These are phyloP conservation scores for Etheostoma perlongum DNA, from an alignment of 2,797 vertebrate genomes.

Conservation along the genomic window DNA sequence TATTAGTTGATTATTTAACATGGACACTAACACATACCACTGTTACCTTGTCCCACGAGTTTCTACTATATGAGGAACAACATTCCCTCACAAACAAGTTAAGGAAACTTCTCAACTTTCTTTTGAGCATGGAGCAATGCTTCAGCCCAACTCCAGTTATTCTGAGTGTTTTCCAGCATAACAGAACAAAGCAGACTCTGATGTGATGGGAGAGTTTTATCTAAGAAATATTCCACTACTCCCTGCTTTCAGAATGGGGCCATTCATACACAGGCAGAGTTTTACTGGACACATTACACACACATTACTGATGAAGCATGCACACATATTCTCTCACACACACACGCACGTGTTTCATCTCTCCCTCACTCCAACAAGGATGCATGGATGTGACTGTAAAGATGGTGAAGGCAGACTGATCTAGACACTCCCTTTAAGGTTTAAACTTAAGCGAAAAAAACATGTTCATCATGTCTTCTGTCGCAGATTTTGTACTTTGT, in stretches of 20 bases:
- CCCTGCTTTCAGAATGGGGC: slow-evolving; percentile 40
- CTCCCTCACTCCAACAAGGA: neutral
- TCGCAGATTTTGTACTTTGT: neutral
- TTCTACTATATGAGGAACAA: neutral
- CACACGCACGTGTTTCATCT: neutral
- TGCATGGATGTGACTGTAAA: neutral
- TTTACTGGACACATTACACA: slow-evolving; percentile 21
- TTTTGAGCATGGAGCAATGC: neutral
- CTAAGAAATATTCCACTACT: slow-evolving; percentile 44
- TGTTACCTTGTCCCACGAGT: neutral
- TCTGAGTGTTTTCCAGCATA: slow-evolving; percentile 6
- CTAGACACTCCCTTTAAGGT: no score
- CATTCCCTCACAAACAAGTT: neutral
- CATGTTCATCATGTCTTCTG: neutral
- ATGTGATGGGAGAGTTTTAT: slow-evolving; percentile 47
- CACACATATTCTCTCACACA: neutral
- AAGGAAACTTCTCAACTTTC: neutral
- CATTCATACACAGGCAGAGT: slow-evolving; percentile 46
- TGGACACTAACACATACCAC: neutral
- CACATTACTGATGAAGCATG: neutral
- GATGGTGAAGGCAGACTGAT: neutral
- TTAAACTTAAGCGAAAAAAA: no score
- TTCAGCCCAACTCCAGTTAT: neutral
- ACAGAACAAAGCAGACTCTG: slow-evolving; percentile 61
- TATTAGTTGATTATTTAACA: neutral